Conservation (phyloP, 2,113 vertebrate species). For the Verasper variegatus region DNA sequence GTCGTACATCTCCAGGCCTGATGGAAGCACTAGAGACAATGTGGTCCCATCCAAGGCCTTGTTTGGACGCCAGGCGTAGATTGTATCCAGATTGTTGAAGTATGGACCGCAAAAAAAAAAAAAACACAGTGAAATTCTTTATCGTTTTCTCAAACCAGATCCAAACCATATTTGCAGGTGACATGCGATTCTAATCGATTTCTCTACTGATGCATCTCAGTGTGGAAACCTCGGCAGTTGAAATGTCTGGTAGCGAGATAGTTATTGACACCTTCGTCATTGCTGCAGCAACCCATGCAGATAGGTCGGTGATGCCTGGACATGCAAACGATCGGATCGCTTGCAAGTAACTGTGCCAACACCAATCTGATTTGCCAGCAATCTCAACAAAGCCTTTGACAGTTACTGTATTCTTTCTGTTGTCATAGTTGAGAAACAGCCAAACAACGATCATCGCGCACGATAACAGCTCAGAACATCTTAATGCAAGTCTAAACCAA, state of each 20-base stretch:
- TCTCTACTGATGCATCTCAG: no score
- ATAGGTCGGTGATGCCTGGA: background rate
- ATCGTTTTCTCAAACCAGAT: background rate
- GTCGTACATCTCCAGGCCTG: conserved; percentile 16
- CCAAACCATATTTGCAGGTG: background rate
- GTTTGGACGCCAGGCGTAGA: background rate
- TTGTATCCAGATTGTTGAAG: no score
- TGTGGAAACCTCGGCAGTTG: background rate
- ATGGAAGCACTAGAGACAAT: conserved; percentile 32
- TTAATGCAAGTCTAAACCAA: conserved; percentile 27
- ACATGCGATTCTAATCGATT: background rate
- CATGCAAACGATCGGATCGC: background rate
- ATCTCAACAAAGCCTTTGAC: background rate
- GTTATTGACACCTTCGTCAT: background rate
- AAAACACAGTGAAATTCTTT: background rate
- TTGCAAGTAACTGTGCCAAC: background rate
- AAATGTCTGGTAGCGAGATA: no score
- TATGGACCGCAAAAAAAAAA: background rate
- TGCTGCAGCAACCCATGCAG: background rate
- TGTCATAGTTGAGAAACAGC: conserved; percentile 10
- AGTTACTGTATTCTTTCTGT: conserved; percentile 36
- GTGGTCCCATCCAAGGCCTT: conserved; percentile 14
- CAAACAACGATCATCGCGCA: conserved; percentile 9
- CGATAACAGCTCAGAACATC: background rate
- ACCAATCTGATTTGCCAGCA: background rate